Percentiles rank a stretch among this genome's conserved stretches.
Evolutionary conservation across 2,888 invertebrate species (phyloP).

Genomic region (Perizoma affinitatum): DNA sequence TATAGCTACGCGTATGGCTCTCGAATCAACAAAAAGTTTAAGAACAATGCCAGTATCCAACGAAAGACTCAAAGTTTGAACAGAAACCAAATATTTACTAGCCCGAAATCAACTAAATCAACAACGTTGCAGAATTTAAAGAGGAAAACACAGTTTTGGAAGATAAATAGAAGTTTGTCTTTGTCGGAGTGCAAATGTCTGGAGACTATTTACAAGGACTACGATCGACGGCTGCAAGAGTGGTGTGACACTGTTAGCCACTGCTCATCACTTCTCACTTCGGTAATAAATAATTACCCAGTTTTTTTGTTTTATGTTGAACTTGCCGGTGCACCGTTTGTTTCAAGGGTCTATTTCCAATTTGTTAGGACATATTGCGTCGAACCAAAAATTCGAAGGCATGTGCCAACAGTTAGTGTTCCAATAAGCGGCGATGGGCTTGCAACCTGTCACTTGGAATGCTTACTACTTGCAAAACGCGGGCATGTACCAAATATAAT

Average conservation of each 20-base stretch:
- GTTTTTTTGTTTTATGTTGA: neutral
- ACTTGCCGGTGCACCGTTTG: neutral
- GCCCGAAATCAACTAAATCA: conserved; percentile 51
- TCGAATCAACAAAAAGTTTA: conserved; percentile 50
- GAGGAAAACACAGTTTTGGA: conserved; percentile 67
- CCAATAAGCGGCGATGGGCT: too few species aligned
- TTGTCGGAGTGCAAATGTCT: conserved; percentile 71
- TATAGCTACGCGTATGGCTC: conserved; percentile 62
- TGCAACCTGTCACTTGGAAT: too few species aligned
- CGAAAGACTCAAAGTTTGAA: conserved; percentile 64
- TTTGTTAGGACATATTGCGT: neutral
- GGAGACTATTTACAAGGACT: conserved; percentile 74
- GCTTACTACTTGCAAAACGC: too few species aligned
- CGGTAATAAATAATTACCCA: conserved; percentile 51
- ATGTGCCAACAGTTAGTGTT: too few species aligned
- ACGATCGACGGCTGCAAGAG: conserved; percentile 73
- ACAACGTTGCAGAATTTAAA: conserved; percentile 62
- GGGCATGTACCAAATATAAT: too few species aligned
- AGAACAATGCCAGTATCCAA: conserved; percentile 41
- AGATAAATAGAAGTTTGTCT: conserved; percentile 53
- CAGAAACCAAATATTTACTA: conserved; percentile 59
- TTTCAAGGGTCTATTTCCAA: neutral
- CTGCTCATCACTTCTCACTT: conserved; percentile 63
- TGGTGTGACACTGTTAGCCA: conserved; percentile 80
- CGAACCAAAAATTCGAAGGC: too few species aligned